phyloP scores from a whole-genome alignment of 2,888 invertebrate genomes.

The Dinocampus coccinellae region DNA sequence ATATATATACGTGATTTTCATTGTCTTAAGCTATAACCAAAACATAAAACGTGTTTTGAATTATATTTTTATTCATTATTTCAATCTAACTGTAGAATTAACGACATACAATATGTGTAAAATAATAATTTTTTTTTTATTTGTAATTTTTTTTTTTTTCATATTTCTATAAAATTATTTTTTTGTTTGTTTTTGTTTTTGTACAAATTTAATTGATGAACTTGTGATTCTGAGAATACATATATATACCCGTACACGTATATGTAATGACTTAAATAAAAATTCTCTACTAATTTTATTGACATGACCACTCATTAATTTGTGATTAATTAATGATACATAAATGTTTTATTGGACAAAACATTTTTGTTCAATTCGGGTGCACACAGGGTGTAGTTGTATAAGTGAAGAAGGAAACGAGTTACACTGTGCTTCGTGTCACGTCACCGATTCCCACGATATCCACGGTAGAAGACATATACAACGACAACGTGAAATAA shows the following conservation, averaged over 20 bases:
- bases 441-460: slow-evolving; percentile 52
- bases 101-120: background rate
- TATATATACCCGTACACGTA: background rate
- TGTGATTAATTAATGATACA: slow-evolving; percentile 3
- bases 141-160: too few relatives aligned
- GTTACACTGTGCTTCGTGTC: slow-evolving; percentile 36
- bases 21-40: slow-evolving; percentile 37
- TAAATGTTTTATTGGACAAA: slow-evolving; percentile 20
- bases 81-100: background rate
- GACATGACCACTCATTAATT: background rate
- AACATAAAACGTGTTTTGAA: slow-evolving; percentile 33
- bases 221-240: background rate
- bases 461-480: slow-evolving; percentile 6
- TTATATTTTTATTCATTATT: slow-evolving; percentile 9
- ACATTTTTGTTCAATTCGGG: slow-evolving; percentile 24
- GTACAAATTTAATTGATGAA: background rate
- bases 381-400: slow-evolving; percentile 3
- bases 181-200: background rate
- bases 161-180: too few relatives aligned
- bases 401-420: slow-evolving; percentile 13
- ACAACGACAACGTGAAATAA: slow-evolving; percentile 28
- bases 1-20: slow-evolving; percentile 36
- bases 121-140: too few relatives aligned
- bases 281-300: slow-evolving; percentile 4
- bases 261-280: too few relatives aligned